Evolutionary conservation across 2,797 vertebrate genomes (phyloP), one percentile per base, ranked within the genome.

Genomic region (Mus spretus): DNA sequence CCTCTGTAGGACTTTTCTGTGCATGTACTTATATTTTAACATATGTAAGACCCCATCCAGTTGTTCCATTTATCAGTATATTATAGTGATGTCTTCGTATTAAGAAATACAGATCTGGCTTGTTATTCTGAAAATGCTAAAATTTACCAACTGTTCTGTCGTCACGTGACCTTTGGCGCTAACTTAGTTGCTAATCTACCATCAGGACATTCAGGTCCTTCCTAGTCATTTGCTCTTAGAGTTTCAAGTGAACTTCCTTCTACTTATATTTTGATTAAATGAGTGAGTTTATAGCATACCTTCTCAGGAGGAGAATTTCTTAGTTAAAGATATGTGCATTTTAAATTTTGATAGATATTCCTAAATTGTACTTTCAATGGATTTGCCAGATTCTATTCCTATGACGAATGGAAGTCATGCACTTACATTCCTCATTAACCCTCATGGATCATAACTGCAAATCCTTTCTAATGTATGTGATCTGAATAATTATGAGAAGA

Each of bases 41-140:
- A 47, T 26, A 67, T 4, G 34, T 24, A 78, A 47, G 9, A n/a
- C 31, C 93, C 22, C 15, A 88, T 22, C 82, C 47, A 53, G 10
- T 93, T 19, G 12, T 91, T 93, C 12, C 10, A 57, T 81, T 88
- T 94, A 40, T 72, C 47, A 67, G 0, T 77, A 17, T 92, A 28
- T 95, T 92, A 63, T 53, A 88, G n/a, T 95, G 20, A 80, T 57
- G 57, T 70, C 87, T 88, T 22, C n/a, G 72, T 92, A 65, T 65
- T 94, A 85, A 34, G 24, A 78, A 12, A 81, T 63, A 44, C 0
- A 95, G 57, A 40, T 17, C 3, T 28, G 55, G 13, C 70, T 86
- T 14, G 40, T 63, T 47, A 24, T 74, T 95, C 95, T 89, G 61
- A 91, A 90, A 93, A 74, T 61, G 31, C 70, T 90, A 78, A 82